phyloP scores from a whole-genome alignment of 2,888 invertebrate genomes.

The Melanargia galathea region DNA sequence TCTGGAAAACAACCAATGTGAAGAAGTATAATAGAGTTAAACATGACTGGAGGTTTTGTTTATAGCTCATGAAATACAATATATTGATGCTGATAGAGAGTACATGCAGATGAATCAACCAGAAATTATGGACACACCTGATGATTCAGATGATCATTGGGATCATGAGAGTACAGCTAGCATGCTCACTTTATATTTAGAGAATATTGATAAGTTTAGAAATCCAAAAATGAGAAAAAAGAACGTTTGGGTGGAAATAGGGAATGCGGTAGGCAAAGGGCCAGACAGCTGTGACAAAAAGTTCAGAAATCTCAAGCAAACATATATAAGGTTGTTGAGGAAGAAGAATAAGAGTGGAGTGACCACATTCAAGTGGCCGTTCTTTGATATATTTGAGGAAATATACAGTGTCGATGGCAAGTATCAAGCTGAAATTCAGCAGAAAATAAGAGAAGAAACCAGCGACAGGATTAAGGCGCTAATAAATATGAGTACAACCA shows the following conservation, averaged over 20 bases:
- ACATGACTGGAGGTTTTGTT: constrained; percentile 49
- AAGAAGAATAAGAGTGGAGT: constrained; percentile 62
- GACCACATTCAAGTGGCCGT: constrained; percentile 70
- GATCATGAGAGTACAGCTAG: constrained; percentile 60
- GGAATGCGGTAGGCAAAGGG: constrained; percentile 62
- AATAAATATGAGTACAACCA: constrained; percentile 57
- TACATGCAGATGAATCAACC: constrained; percentile 60
- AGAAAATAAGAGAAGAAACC: constrained; percentile 63
- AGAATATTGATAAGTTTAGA: constrained; percentile 69
- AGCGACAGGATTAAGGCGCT: constrained; percentile 66
- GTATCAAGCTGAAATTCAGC: constrained; percentile 69
- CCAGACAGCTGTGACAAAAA: constrained; percentile 75
- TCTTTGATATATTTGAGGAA: constrained; percentile 71
- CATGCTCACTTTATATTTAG: constrained; percentile 64
- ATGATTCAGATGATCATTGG: constrained; percentile 72
- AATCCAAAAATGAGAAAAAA: constrained; percentile 75
- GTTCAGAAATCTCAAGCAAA: constrained; percentile 73
- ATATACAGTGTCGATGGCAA: constrained; percentile 69
- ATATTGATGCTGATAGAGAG: constrained; percentile 58
- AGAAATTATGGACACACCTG: constrained; percentile 58
- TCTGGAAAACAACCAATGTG: constrained; percentile 27
- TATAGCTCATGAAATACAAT: constrained; percentile 61
- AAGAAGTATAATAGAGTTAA: constrained; percentile 34
- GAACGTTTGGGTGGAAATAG: constrained; percentile 71
- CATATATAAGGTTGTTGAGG: constrained; percentile 68